These are phyloP conservation scores for Philotrypesis tridentata DNA, from an alignment of 1,140 invertebrate species.

Conservation along the genomic window DNA sequence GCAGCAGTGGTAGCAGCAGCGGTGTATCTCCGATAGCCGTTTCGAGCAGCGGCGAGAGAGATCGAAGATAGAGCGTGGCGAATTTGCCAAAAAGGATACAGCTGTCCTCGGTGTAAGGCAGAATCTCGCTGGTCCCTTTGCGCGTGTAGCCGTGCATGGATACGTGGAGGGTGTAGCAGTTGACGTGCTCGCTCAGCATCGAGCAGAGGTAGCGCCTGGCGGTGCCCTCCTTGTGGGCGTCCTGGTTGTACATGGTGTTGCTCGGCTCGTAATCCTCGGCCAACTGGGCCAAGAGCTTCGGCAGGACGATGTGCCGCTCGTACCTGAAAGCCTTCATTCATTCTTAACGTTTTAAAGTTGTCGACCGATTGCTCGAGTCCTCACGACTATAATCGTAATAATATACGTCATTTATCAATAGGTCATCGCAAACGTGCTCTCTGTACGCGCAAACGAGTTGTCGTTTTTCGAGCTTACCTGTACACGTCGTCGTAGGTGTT, in stretches of 20 bases:
- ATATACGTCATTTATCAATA: no score
- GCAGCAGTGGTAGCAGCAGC: no score
- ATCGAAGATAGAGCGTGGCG: no score
- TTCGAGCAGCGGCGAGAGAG: no score
- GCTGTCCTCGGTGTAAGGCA: slow-evolving; percentile 91
- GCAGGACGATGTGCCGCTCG: slow-evolving; percentile 90
- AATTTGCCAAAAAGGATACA: slow-evolving; percentile 86
- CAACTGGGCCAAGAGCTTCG: slow-evolving; percentile 89
- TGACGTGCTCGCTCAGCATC: slow-evolving; percentile 82
- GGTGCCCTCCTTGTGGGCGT: slow-evolving; percentile 89
- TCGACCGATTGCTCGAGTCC: background rate
- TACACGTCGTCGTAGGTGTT: slow-evolving; percentile 97
- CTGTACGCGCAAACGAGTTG: no score
- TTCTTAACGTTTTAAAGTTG: slow-evolving; percentile 41
- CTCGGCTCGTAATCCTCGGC: slow-evolving; percentile 87
- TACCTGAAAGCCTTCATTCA: slow-evolving; percentile 75
- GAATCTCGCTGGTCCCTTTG: slow-evolving; percentile 77
- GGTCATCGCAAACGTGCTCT: no score
- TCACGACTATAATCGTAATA: slow-evolving; percentile 29
- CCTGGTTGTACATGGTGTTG: slow-evolving; percentile 93
- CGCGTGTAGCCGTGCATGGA: slow-evolving; percentile 89
- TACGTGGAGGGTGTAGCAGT: slow-evolving; percentile 89
- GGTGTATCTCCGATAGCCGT: no score
- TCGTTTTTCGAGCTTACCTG: no score
- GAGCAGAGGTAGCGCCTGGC: slow-evolving; percentile 85